Conservation (phyloP, 2,113 vertebrate species). For the Anas platyrhynchos region DNA sequence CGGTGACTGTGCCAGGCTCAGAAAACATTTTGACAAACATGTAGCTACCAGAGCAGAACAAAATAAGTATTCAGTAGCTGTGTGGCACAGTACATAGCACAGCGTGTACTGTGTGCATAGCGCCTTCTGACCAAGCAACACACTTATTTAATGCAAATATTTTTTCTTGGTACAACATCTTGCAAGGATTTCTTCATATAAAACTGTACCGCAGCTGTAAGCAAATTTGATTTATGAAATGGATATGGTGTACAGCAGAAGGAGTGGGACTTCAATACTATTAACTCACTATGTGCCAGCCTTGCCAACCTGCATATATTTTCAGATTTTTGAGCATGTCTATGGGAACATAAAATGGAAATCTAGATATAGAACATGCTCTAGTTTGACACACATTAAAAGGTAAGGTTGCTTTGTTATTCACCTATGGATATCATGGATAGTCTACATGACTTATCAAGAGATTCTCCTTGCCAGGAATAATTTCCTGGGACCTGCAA, state of each 20-base stretch:
- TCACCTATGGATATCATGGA: neutral
- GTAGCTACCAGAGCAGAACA: neutral
- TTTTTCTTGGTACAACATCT: neutral
- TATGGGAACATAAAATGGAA: neutral
- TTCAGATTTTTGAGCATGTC: neutral
- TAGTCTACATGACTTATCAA: neutral
- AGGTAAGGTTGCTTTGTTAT: neutral
- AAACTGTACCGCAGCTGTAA: neutral
- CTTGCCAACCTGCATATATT: neutral
- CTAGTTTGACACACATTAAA: neutral
- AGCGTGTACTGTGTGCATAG: neutral
- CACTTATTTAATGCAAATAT: neutral
- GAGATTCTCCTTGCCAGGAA: neutral
- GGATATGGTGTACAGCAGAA: neutral
- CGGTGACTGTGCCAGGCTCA: neutral
- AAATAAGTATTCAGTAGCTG: neutral
- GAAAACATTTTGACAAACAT: neutral
- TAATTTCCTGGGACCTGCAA: neutral
- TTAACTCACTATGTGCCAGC: neutral
- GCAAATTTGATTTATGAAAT: neutral
- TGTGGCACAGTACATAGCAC: neutral
- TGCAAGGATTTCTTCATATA: neutral
- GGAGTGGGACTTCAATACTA: neutral
- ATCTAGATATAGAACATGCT: neutral
- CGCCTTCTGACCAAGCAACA: neutral